Conservation (phyloP, 2,797 vertebrate genomes). For the Scyliorhinus canicula region DNA sequence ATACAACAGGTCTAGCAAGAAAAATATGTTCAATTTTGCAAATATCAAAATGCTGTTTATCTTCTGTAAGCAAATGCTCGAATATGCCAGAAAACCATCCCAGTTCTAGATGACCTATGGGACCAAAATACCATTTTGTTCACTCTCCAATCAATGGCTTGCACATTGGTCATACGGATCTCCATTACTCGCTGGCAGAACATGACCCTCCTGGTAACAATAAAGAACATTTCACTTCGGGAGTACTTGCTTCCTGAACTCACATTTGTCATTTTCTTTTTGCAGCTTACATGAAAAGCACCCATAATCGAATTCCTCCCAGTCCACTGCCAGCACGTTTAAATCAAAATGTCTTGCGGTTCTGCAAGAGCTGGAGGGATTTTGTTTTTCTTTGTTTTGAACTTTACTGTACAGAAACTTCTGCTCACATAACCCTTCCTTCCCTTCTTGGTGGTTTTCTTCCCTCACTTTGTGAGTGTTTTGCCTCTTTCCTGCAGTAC, state of each 20-base stretch:
- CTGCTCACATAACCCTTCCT: background rate
- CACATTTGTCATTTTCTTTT: background rate
- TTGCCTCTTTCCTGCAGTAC: background rate
- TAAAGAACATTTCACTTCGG: background rate
- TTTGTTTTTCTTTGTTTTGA: background rate
- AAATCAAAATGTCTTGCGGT: background rate
- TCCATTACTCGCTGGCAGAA: background rate
- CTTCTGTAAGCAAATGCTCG: background rate
- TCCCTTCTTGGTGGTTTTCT: no score
- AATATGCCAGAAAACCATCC: background rate
- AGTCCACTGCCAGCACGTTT: background rate
- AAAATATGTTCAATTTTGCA: background rate
- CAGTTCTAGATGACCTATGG: background rate
- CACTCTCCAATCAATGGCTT: background rate
- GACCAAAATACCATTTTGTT: background rate
- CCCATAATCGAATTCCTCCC: background rate
- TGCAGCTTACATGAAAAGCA: background rate
- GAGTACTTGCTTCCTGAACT: background rate
- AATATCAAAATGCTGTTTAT: background rate
- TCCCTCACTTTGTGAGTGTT: background rate
- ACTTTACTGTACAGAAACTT: background rate
- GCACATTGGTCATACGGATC: background rate
- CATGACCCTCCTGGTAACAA: background rate
- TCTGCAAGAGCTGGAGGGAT: background rate
- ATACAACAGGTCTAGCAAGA: background rate